Evolutionary conservation across 2,797 vertebrate genomes (phyloP), one percentile per base, ranked within the genome.

Genomic region (Takifugu rubripes): DNA sequence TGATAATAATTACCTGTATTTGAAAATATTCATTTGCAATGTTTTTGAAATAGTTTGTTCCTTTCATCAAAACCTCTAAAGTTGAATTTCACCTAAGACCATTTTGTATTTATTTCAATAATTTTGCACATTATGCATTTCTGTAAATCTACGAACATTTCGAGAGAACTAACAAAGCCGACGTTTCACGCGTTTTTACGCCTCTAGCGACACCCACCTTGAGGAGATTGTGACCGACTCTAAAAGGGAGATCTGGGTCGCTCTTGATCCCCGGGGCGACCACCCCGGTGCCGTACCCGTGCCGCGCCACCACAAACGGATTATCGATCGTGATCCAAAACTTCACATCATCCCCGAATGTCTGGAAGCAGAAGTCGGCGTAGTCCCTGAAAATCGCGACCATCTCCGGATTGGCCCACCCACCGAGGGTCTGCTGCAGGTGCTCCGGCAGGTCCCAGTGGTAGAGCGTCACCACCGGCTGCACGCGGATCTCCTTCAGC

Each of bases 271-370:
- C 93, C 0, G 96, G 97, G 0, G 96, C 94, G 50, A 96, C 87
- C 63, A 90, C 90, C 5, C 96, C 97, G 0, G 95, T 97, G 56
- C 90, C 90, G 0, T 98, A 98, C 33, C 97, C 96, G 3, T 96
- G 95, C 85, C 95, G 94, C 42, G 97, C 96, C 81, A 98, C 94
- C 53, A 95, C 91, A 24, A 97, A 98, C 29, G 97, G 97, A 78
- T 96, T 98, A 80, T 99, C 96, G 10, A 99, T 92, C 27, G 96
- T 98, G 87, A 99, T 92, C 97, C 97, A 99, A 58, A 89, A 91
- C 79, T 94, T 94, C 52, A 99, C 96, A 27, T 93, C 91, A 14
- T 83, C 74, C 0, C 96, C 96, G 1, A 97, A 97, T 15, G 92
- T 87, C 8, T 79, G 87, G 81, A 98, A 99, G 65, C 97, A 99